Evolutionary conservation across 2,888 invertebrate genomes (phyloP).

Genomic region (Drosophila fungiperda): DNA sequence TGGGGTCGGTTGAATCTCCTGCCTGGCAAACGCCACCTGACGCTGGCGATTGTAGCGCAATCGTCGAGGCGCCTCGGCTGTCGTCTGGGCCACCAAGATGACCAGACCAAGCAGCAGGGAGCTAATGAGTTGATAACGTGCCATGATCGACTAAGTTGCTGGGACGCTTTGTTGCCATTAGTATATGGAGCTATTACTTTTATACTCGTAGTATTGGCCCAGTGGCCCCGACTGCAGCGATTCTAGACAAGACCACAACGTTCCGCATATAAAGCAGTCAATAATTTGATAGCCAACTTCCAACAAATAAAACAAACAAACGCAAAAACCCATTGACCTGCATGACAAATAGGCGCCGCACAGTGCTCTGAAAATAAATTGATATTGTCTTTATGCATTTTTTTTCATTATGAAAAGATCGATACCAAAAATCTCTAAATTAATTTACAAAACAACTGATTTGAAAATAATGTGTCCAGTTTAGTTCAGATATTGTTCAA

Average conservation of each 20-base stretch:
- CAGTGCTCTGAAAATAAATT: slow-evolving; percentile 40
- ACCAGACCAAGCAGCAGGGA: slow-evolving; percentile 50
- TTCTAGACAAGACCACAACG: slow-evolving; percentile 59
- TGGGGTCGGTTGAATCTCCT: slow-evolving; percentile 69
- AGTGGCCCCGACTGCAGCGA: slow-evolving; percentile 42
- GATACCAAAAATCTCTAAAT: not conserved
- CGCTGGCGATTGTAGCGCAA: slow-evolving; percentile 52
- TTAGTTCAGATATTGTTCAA: not conserved
- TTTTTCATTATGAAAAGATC: not conserved
- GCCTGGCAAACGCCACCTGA: slow-evolving; percentile 60
- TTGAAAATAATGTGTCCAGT: not conserved
- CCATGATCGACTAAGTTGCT: slow-evolving; percentile 59
- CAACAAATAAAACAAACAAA: slow-evolving; percentile 10
- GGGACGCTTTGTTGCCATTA: slow-evolving; percentile 57
- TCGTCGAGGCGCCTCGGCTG: slow-evolving; percentile 55
- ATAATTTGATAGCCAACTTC: slow-evolving; percentile 53
- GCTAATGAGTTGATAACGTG: slow-evolving; percentile 57
- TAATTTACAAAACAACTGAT: not conserved
- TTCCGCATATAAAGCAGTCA: slow-evolving; percentile 72
- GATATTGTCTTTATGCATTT: not conserved
- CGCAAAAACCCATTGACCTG: slow-evolving; percentile 55
- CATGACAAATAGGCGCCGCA: slow-evolving; percentile 74
- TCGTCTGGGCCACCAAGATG: slow-evolving; percentile 46
- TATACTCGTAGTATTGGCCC: slow-evolving; percentile 47
- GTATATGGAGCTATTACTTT: slow-evolving; percentile 64